Conservation (phyloP, 2,797 vertebrate species). For the Microtus californicus region DNA sequence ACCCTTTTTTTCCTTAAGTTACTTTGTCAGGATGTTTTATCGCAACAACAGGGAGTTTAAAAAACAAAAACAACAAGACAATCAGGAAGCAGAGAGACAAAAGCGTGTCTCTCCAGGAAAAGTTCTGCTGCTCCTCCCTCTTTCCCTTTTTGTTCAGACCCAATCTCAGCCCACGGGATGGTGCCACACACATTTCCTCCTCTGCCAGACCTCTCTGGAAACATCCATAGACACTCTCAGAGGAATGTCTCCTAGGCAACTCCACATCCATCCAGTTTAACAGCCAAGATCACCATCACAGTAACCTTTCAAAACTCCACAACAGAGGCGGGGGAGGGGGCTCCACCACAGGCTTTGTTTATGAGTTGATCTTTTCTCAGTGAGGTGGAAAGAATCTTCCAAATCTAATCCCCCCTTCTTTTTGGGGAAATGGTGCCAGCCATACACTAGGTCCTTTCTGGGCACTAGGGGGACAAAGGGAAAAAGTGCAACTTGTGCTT, state of each 20-base stretch:
- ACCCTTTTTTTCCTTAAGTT: not conserved
- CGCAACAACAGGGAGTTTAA: too few relatives aligned
- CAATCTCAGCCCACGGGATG: too few relatives aligned
- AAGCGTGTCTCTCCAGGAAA: not conserved
- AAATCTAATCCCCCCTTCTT: not conserved
- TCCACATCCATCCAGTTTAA: not conserved
- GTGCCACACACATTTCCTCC: not conserved
- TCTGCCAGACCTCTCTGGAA: not conserved
- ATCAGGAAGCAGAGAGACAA: not conserved
- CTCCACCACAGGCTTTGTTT: not conserved
- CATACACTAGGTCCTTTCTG: not conserved
- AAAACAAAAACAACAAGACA: not conserved
- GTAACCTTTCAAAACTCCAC: not conserved
- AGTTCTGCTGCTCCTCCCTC: too few relatives aligned
- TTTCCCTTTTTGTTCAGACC: not conserved
- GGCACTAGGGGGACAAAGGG: not conserved
- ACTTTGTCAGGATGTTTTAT: not conserved
- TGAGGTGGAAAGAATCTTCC: not conserved
- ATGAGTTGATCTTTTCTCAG: not conserved
- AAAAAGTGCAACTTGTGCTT: not conserved
- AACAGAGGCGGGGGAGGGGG: not conserved
- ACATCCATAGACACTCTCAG: not conserved
- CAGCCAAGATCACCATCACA: not conserved
- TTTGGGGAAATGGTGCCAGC: not conserved
- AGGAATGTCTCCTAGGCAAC: not conserved